Base-by-base conservation (phyloP, 2,888 invertebrate genomes). In the Rotaria magnacalcarata region DNA sequence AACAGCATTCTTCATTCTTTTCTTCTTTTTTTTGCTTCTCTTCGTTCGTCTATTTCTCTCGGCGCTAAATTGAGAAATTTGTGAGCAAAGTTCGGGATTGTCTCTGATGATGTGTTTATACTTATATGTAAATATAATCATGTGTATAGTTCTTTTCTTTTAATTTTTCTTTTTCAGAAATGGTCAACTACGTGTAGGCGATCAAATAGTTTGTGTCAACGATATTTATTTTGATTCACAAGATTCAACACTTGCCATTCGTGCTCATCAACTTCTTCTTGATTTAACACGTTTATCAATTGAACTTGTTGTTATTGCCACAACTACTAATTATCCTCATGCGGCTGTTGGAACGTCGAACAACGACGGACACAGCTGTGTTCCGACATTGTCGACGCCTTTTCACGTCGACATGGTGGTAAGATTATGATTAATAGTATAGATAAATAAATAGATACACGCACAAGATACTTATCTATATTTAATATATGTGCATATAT, bases 141-240 rank as follows among this genome's bases (percentile, higher is more conserved):
- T 27, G n/a, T 60, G 2, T 24, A 24, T 47, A 24, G 47, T 6
- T 19, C 16, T 24, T 47, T 11, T 80, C 1, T 75, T 24, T 7
- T 80, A 4, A 21, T 21, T 80, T 47, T 47, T 8, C 47, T 11
- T 8, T 80, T 75, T 21, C 24, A 80, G 80, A 80, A 47, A 80
- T 47, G 80, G 47, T 75, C 43, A n/a, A 52, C 14, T 85, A 24
- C 14, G 24, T 34, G 16, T 52, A 50, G 75, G 75, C 34, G 85
- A 85, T 85, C 85, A 85, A 58, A 56, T 85, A 21, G 43, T 85
- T 14, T 43, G 80, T 4, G 80, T 85, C 24, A 85, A 85, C 41
- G 52, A 47, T 34, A 41, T 54, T 75, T 85, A 85, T 75, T 50
- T 85, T 5, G 43, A 85, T 27, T 80, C 41, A 50, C n/a, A 60